A percentile compares a stretch with the other conserved stretches of the same genome.
Conservation (phyloP, 1,140 invertebrate genomes). For the Bathynomus jamesi region DNA sequence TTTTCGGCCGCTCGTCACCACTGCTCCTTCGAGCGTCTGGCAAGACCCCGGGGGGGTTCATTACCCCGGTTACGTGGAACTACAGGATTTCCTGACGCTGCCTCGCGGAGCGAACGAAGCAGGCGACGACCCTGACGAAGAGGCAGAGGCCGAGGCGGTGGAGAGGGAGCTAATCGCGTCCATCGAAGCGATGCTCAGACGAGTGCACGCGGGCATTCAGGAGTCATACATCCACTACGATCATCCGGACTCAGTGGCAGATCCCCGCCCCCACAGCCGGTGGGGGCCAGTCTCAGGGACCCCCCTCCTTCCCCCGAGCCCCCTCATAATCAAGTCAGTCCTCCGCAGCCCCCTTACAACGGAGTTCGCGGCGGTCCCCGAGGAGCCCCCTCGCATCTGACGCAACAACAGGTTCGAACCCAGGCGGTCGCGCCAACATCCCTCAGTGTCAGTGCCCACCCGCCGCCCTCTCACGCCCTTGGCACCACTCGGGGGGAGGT, state of each 20-base stretch:
- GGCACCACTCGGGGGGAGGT: too few relatives aligned
- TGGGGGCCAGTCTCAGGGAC: constrained; percentile 23
- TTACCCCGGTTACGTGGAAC: constrained; percentile 32
- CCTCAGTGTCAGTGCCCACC: too few relatives aligned
- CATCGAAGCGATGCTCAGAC: constrained; percentile 27
- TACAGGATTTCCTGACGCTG: constrained; percentile 29
- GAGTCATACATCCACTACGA: constrained; percentile 34
- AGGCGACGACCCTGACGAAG: background rate
- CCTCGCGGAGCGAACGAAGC: constrained; percentile 11
- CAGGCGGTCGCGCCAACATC: too few relatives aligned
- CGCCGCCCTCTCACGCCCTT: too few relatives aligned
- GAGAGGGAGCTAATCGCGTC: constrained; percentile 21
- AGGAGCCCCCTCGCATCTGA: background rate
- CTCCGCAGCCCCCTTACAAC: constrained; percentile 18
- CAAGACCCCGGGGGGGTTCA: constrained; percentile 32
- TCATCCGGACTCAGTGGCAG: constrained; percentile 21
- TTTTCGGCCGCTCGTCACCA: background rate
- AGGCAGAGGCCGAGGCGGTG: constrained; percentile 18
- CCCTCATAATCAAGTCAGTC: constrained; percentile 16
- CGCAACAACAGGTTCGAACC: background rate
- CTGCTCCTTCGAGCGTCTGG: background rate
- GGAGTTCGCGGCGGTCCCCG: background rate
- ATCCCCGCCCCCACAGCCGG: constrained; percentile 31
- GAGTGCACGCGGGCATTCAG: constrained; percentile 27
- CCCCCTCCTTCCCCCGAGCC: constrained; percentile 32